Base-by-base conservation (phyloP, 2,888 invertebrate genomes). In the Lissonota sp. region DNA sequence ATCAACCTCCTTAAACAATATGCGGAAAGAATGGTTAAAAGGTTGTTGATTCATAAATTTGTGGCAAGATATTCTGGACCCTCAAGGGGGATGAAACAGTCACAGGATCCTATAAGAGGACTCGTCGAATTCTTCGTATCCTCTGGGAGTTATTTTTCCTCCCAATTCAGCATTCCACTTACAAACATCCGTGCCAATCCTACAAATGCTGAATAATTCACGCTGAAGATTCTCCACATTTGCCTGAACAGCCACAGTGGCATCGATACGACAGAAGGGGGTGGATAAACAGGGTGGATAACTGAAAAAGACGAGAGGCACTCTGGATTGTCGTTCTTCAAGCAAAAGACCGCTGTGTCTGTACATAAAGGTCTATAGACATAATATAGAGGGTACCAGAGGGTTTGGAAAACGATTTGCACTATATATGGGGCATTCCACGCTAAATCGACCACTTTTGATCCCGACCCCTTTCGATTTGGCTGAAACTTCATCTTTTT, bases 271-370 rank as follows among this genome's bases (percentile, higher is more conserved):
- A 62, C 70, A 40, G 4, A 66, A 26, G 40, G 58, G 6, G 26
- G 26, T 26, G 26, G 60, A 74, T 39, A 51, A 49, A 66, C 8
- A n/a, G 49, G 60, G 39, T 10, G 49, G 14, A 71, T 49, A 71
- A 71, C 10, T 57, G 53, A 74, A 74, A 58, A 74, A 57, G 69
- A 62, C 51, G 62, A 76, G 69, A 72, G 67, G 51, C 63, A 70
- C 77, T 73, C 49, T 46, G 73, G 60, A 81, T 81, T 73, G 77
- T 76, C 74, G 64, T 70, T 62, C 71, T 80, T 80, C 63, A 73
- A 77, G 69, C 58, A 16, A 67, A 69, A 63, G 44, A 42, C 26
- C 26, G 26, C 26, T 26, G 26, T 26, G 1, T 26, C 26, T 26
- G 26, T 26, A 26, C 26, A 26, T 26, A 57, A 6, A 37, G 16